phyloP scores from a whole-genome alignment of 2,888 invertebrate species.

The Chloroclystis v-ata region DNA sequence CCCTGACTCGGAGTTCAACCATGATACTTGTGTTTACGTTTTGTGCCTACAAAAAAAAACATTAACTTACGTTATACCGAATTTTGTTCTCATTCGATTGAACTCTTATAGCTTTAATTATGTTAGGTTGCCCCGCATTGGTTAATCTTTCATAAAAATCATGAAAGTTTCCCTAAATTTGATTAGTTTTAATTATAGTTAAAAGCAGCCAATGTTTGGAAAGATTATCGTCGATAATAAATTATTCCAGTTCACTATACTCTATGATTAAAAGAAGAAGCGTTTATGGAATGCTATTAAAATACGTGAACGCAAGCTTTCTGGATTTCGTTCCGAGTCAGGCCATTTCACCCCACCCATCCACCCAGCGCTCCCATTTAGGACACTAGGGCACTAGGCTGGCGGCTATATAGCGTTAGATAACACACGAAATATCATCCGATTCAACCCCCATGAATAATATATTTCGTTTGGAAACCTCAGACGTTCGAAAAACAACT shows the following conservation, averaged over 20 bases:
- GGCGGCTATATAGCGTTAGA: slow-evolving; percentile 45
- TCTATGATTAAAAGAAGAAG: too few species aligned
- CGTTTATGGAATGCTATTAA: too few species aligned
- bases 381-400: slow-evolving; percentile 63
- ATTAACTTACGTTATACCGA: too few species aligned
- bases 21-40: neutral
- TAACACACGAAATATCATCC: slow-evolving; percentile 27
- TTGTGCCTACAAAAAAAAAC: neutral
- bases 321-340: neutral
- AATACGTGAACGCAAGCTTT: neutral
- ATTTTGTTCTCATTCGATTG: too few species aligned
- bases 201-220: too few species aligned
- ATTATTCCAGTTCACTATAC: too few species aligned
- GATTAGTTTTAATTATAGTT: too few species aligned
- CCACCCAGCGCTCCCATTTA: slow-evolving; percentile 41
- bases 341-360: slow-evolving; percentile 11
- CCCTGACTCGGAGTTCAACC: neutral
- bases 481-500: neutral
- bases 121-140: too few species aligned
- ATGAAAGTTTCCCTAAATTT: too few species aligned
- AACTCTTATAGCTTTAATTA: too few species aligned
- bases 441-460: slow-evolving; percentile 2
- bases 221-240: too few species aligned
- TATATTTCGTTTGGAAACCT: slow-evolving; percentile 1
- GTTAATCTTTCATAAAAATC: too few species aligned